Evolutionary conservation across 2,888 invertebrate genomes (phyloP), one percentile per base, ranked within the genome.

Genomic region (Empis livida): DNA sequence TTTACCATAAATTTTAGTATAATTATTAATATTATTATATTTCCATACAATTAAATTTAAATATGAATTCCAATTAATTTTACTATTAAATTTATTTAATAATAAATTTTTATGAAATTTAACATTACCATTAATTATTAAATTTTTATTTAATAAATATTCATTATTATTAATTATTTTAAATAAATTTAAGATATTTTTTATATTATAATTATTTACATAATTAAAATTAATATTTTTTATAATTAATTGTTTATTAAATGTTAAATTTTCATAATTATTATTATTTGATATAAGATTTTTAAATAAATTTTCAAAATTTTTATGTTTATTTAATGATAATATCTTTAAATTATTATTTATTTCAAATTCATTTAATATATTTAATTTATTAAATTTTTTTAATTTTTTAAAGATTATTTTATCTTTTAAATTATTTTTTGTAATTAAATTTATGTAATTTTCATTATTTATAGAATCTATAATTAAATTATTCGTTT

Each of bases 71-170:
- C 64, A 66, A 1, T 42, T 13, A 4, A 66, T 27, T 6, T 8
- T 45, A 5, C 42, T 49, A 47, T 66, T 66, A 2, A 67, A 50
- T 1, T 35, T 50, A 5, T 57, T 31, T n/a, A 62, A 50, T 10
- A 55, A 51, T 4, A 67, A 46, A 13, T 54, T 45, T 2, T 55
- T 48, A 3, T 50, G 52, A 44, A 66, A 66, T 5, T 56, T 46
- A 2, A 59, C 58, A 47, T 58, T 60, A 1, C 66, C 66, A 44
- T 63, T 60, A 1, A 66, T 53, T 16, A 59, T 54, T 3, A 66
- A 53, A 42, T 64, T 59, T 46, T 66, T 67, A 45, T 57, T 60
- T 1, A 67, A 54, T 17, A 61, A 45, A 15, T 66, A 41, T 20
- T 53, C 54, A 2, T 56, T 41, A 1, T 51, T 31, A 2, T 43